Evolutionary conservation across 2,113 vertebrate genomes (phyloP), one percentile per base, ranked within the genome.

Genomic region (Arothron firmamentum): DNA sequence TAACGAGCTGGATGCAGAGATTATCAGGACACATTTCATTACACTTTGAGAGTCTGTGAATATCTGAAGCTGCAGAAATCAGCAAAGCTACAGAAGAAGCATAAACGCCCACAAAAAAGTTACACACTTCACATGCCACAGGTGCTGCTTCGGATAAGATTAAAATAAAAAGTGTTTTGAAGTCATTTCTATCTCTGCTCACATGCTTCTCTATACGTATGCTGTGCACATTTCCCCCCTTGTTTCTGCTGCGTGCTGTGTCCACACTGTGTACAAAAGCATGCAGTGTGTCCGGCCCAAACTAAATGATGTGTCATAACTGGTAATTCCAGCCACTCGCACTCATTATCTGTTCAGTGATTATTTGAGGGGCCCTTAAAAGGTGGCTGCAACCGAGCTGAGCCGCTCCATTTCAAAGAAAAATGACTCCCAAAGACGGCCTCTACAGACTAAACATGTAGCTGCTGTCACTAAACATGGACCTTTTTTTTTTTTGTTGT

Each of bases 271-370:
- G 43, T 56, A 11, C 23, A 52, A 21, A 34, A 47, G 7, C 20
- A 3, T 18, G 38, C 15, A 46, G 38, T 7, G 8, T 57, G 25
- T 60, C 11, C 18, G 54, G 21, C 28, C 51, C 52, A 50, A 66
- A 57, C n/a, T 16, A 63, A 63, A 18, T 65, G 18, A 66, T 18
- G 4, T 23, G 20, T 59, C 61, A 56, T 47, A 42, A 19, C 47
- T 58, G 23, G 17, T 62, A 2, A 47, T 56, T 69, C 18, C 46
- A 47, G 18, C 52, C 9, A 0, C n/a, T 41, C 34, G 45, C 38
- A 59, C 45, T 20, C 3, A 46, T 6, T 3, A 50, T 62, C n/a
- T 69, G 16, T 45, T 65, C 12, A 58, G 8, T 57, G 42, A 53
- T 4, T 16, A 25, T 59, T 65, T 34, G 47, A 25, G 2, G 15